Conservation (phyloP, 2,888 invertebrate genomes). For the Trilocha varians region DNA sequence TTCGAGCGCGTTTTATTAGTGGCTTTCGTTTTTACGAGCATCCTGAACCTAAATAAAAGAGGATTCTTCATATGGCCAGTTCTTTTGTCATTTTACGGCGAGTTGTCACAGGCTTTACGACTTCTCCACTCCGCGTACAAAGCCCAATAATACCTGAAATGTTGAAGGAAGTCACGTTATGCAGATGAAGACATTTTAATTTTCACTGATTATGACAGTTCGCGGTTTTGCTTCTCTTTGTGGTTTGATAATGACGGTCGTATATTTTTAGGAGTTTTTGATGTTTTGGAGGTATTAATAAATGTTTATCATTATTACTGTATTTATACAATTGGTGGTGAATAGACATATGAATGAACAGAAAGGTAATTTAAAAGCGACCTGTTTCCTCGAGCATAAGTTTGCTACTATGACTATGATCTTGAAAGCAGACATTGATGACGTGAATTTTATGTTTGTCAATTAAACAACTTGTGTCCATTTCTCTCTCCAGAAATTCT, state of each 20-base stretch:
- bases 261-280: background rate
- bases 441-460: too few relatives aligned
- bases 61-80: slow-evolving; percentile 52
- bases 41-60: slow-evolving; percentile 55
- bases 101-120: slow-evolving; percentile 59
- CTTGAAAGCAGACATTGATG: too few relatives aligned
- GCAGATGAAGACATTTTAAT: slow-evolving; percentile 18
- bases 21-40: slow-evolving; percentile 50
- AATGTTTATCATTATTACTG: too few relatives aligned
- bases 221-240: slow-evolving; percentile 5
- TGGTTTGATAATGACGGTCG: slow-evolving; percentile 1
- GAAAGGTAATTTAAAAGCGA: too few relatives aligned
- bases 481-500: slow-evolving; percentile 9
- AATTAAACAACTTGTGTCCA: slow-evolving; percentile 39
- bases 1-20: slow-evolving; percentile 53
- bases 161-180: slow-evolving; percentile 17
- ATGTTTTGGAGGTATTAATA: too few relatives aligned
- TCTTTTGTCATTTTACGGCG: slow-evolving; percentile 60
- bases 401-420: too few relatives aligned
- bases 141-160: slow-evolving; percentile 29
- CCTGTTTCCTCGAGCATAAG: too few relatives aligned
- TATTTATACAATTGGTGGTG: too few relatives aligned
- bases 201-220: slow-evolving; percentile 2
- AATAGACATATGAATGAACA: too few relatives aligned
- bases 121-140: slow-evolving; percentile 34